Evolutionary conservation across 2,113 vertebrate genomes (phyloP), one percentile per base, ranked within the genome.

Genomic region (Neomonachus schauinslandi): DNA sequence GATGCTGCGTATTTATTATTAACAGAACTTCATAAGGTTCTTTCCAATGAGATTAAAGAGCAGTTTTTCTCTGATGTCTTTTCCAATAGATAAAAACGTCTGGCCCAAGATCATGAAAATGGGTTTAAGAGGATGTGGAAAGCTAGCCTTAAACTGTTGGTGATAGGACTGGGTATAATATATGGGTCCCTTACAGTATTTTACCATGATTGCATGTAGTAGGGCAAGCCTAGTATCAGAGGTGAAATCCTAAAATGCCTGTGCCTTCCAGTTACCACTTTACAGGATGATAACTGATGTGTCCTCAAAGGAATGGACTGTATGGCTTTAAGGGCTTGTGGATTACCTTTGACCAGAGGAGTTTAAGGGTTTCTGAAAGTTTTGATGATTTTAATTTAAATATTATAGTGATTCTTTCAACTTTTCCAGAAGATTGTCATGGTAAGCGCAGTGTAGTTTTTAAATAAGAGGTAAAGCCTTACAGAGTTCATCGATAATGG

Each of bases 41-140:
- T 89, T 85, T 76, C 36, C 84, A 88, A n/a, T 81, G 57, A 81
- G 10, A 88, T 65, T 84, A 11, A 92, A 51, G 49, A 82, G 42
- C 31, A 76, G 61, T 84, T 93, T 95, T 76, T 92, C 59, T 57
- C 33, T 94, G 53, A 65, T 91, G 36, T 88, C 21, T 94, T 33
- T 88, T 87, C 69, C 31, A 96, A 63, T 18, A 83, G 28, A 12
- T 49, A 79, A 51, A 95, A 36, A 91, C 31, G 69, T 91, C 77
- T 92, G 36, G n/a, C 69, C 57, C n/a, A 94, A 55, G 42, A 87
- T 93, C 82, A 88, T n/a, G 71, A 85, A 39, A 28, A 14, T 28
- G 24, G 31, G 7, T 57, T 59, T 88, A 84, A 55, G 55, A 80
- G 46, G 36, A 89, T 81, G n/a, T 39, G 28, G 33, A 57, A 83